Percentiles rank a stretch among this genome's conserved stretches.
Conservation (phyloP, 2,797 vertebrate genomes). For the Tapera naevia region DNA sequence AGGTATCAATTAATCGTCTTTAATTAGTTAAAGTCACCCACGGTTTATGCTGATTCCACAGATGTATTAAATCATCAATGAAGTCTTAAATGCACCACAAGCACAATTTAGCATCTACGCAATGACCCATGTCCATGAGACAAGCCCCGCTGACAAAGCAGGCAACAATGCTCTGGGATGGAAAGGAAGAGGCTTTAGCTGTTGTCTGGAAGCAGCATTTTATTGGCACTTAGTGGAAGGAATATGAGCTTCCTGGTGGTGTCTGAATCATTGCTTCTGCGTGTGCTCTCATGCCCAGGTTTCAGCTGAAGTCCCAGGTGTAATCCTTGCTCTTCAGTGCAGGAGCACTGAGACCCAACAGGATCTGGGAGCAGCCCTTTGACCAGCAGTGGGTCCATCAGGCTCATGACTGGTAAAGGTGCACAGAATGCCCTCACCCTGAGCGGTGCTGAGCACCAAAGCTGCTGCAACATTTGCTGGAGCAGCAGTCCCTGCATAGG, state of each 20-base stretch:
- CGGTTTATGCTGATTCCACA: constrained; percentile 33
- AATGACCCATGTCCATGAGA: neutral
- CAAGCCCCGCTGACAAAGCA: constrained; percentile 1
- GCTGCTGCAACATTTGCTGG: neutral
- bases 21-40: neutral
- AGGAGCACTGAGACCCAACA: neutral
- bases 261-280: constrained; percentile 42
- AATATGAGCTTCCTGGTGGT: constrained; percentile 25
- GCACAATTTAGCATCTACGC: neutral
- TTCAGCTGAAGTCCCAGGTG: neutral
- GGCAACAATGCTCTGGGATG: neutral
- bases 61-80: neutral
- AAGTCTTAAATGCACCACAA: neutral
- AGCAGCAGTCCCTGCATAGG: neutral
- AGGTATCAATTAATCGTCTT: neutral
- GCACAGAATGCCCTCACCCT: neutral
- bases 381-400: neutral
- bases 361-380: neutral
- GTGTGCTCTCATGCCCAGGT: constrained; percentile 43
- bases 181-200: constrained; percentile 25
- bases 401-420: no score
- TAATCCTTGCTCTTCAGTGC: neutral
- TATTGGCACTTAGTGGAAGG: constrained; percentile 41
- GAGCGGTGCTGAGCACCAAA: neutral
- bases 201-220: constrained; percentile 29